Percentiles rank a stretch among this genome's conserved stretches.
Conservation (phyloP, 2,113 vertebrate genomes). For the Sander vitreus region DNA sequence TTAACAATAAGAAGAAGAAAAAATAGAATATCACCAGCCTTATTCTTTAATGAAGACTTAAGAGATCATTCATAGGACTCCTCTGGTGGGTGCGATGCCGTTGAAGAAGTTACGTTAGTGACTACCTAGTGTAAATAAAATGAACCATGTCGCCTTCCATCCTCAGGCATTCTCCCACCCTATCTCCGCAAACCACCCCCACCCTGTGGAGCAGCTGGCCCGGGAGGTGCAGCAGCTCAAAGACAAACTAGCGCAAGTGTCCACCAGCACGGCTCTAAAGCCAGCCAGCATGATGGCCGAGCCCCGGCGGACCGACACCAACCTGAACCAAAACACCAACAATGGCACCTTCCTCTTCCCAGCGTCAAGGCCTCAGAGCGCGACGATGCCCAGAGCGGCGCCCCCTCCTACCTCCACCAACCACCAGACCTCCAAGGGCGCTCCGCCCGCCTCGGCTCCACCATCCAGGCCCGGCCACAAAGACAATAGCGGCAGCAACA, state of each 20-base stretch:
- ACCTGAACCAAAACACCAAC: constrained; percentile 85
- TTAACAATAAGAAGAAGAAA: too few relatives aligned
- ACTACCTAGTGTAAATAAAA: not conserved
- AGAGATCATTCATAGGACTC: not conserved
- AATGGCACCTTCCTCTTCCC: constrained; percentile 86
- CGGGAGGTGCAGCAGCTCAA: constrained; percentile 83
- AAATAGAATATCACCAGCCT: too few relatives aligned
- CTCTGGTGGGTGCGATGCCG: not conserved
- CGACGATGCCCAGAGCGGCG: not conserved
- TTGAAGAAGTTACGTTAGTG: not conserved
- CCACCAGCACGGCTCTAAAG: constrained; percentile 8
- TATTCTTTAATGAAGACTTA: too few relatives aligned
- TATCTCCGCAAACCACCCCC: constrained; percentile 73
- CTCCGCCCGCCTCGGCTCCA: not conserved
- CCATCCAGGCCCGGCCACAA: constrained; percentile 36
- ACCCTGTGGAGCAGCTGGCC: constrained; percentile 83
- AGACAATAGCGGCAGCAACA: constrained; percentile 60
- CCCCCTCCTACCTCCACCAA: constrained; percentile 62
- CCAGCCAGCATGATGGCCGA: constrained; percentile 44
- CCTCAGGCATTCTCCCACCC: constrained; percentile 84
- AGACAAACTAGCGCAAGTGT: constrained; percentile 72
- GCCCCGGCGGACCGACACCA: constrained; percentile 68
- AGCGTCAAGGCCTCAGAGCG: constrained; percentile 55
- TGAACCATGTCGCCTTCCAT: not conserved
- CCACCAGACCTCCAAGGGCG: constrained; percentile 59